phyloP scores from a whole-genome alignment of 1,140 invertebrate species.

The Laupala kohalensis region DNA sequence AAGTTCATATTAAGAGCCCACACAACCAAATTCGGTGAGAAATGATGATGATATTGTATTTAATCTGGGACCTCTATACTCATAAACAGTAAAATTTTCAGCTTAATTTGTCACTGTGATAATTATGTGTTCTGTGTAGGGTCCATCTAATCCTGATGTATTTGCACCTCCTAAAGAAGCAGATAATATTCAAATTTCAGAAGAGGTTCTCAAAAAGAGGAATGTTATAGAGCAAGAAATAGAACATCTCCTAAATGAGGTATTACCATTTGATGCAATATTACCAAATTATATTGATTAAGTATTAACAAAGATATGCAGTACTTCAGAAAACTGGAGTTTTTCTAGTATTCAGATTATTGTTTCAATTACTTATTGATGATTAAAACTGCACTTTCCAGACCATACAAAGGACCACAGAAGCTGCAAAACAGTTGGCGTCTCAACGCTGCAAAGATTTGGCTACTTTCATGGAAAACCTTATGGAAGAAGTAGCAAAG shows the following conservation, averaged over 20 bases:
- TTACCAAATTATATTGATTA: no score
- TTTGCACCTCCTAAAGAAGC: constrained; percentile 39
- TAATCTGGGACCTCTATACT: no score
- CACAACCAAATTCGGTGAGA: no score
- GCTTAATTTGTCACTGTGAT: no score
- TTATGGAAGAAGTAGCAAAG: constrained; percentile 47
- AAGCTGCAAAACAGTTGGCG: constrained; percentile 29
- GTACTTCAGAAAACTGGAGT: no score
- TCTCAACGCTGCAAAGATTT: constrained; percentile 55
- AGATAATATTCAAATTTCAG: constrained; percentile 25
- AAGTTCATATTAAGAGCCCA: no score
- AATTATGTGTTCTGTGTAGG: constrained; percentile 35
- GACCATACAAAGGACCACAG: not conserved
- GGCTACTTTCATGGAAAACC: constrained; percentile 55
- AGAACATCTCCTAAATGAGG: constrained; percentile 48
- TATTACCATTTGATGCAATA: constrained; percentile 24
- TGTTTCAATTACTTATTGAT: not conserved
- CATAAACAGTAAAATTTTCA: no score
- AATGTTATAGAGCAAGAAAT: constrained; percentile 55
- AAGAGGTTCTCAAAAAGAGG: constrained; percentile 44
- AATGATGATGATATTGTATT: no score
- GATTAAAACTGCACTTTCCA: no score
- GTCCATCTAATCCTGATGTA: constrained; percentile 56
- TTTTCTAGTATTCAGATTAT: no score
- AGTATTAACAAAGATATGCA: no score